Evolutionary conservation across 2,888 invertebrate genomes (phyloP), one percentile per base, ranked within the genome.

Genomic region (Drosophila mulleri): DNA sequence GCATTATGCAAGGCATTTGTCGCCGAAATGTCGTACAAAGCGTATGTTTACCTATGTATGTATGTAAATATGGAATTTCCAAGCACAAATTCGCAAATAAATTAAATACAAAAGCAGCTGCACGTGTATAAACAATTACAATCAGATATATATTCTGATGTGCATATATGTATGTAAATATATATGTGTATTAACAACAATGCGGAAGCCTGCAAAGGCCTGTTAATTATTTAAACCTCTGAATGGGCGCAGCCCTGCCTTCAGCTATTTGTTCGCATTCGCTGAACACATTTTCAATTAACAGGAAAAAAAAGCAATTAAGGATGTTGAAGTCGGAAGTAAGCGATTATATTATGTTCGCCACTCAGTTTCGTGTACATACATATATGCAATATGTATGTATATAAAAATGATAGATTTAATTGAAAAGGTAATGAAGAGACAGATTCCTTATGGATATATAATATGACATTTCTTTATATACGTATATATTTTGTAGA

Each of bases 231-330:
- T 86, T 72, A 75, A 75, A 64, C 42, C 70, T 26, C 45, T 44
- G 32, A 54, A 44, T 63, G 56, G 57, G 37, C 11, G 18, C 44
- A 2, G 16, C 37, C 50, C 14, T 23, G 37, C 35, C n/a, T 23
- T 23, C 18, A 41, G 42, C 35, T 39, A 52, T 59, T 83, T 85
- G 73, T 78, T 80, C 60, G 64, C 72, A 67, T 72, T 79, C 68
- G 76, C 42, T 76, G 83, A 78, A 76, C 69, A 77, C 79, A 86
- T 77, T 84, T 86, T 83, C 83, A 84, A 84, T 84, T 83, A 86
- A 80, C 68, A 66, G 61, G 32, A 7, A n/a, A 48, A 83, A 81
- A 73, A 71, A 39, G 73, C 82, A 78, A 35, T 35, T 20, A 50
- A 35, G 50, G 14, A 50, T 35, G 50, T 2, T 7, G 20, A 14